Evolutionary conservation across 2,888 invertebrate genomes (phyloP), one percentile per base, ranked within the genome.

Genomic region (Quadriops clusia): DNA sequence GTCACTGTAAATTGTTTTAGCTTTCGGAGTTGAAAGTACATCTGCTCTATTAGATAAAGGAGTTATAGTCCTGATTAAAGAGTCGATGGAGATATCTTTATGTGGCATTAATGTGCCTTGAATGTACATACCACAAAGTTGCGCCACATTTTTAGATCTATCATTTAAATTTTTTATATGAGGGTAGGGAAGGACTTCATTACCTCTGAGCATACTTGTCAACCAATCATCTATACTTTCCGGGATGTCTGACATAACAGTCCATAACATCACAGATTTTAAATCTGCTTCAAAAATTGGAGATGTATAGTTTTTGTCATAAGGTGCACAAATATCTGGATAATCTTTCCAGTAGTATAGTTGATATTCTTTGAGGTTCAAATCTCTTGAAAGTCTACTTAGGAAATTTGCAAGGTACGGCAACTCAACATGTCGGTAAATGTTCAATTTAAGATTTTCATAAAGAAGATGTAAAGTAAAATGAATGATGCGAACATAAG

Each of bases 281-380:
- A 74, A 56, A 39, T 75, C 70, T 1, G 56, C 58, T 2, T 69
- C 64, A 0, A 64, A 61, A 18, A 82, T 64, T 43, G 74, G 72
- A 1, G 55, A 58, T 10, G 34, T 35, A 5, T 27, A 23, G 12
- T 38, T 38, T 7, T 36, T 20, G 6, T 41, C 46, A 5, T 56
- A 58, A 27, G 68, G 45, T 10, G 54, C 50, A 41, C 72, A 74
- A 6, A 73, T 60, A 2, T 63, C 56, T 0, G 93, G 90, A 49
- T 78, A 87, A 61, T 93, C 93, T 40, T 82, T 61, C 67, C 84
- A 81, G 54, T 94, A 94, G 56, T 86, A 80, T 42, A 80, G 70
- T 2, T 73, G 67, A 46, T 85, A 93, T 14, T 68, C 61, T 2
- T 70, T 63, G 32, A 85, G 63, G 32, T 73, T 70, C 46, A 93